phyloP scores from a whole-genome alignment of 2,888 invertebrate genomes.

The Campaea margaritaria region DNA sequence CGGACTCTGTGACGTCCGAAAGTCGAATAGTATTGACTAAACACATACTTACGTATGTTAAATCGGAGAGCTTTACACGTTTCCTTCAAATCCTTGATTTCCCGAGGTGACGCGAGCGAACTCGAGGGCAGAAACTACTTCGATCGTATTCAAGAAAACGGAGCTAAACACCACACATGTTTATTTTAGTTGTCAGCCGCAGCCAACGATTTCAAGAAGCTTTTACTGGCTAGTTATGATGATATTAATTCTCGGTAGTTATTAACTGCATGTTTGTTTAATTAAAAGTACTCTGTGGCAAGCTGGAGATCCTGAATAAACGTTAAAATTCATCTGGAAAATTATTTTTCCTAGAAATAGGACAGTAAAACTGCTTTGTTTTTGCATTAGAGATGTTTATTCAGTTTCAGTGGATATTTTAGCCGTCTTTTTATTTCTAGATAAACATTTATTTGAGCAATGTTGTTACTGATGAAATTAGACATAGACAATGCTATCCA shows the following conservation, averaged over 20 bases:
- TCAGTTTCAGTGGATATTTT: conserved; percentile 2
- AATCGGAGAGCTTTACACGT: background rate
- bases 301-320: conserved; percentile 24
- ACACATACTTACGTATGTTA: background rate
- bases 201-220: conserved; percentile 22
- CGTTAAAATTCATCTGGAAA: conserved; percentile 12
- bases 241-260: conserved; percentile 11
- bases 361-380: conserved; percentile 2
- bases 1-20: too few relatives aligned
- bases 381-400: conserved; percentile 2
- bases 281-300: conserved; percentile 31
- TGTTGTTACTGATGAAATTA: too few relatives aligned
- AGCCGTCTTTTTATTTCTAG: background rate
- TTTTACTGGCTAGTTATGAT: conserved; percentile 23
- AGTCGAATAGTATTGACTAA: background rate
- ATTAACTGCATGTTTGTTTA: conserved; percentile 25
- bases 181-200: conserved; percentile 49
- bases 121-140: conserved; percentile 4
- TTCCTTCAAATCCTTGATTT: background rate
- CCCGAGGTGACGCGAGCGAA: background rate
- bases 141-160: conserved; percentile 17
- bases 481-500: too few relatives aligned
- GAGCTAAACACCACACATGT: conserved; percentile 43
- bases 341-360: conserved; percentile 14
- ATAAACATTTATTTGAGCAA: too few relatives aligned